Base-by-base conservation (phyloP, 1,140 invertebrate species). In the Oreohelix idahoensis region DNA sequence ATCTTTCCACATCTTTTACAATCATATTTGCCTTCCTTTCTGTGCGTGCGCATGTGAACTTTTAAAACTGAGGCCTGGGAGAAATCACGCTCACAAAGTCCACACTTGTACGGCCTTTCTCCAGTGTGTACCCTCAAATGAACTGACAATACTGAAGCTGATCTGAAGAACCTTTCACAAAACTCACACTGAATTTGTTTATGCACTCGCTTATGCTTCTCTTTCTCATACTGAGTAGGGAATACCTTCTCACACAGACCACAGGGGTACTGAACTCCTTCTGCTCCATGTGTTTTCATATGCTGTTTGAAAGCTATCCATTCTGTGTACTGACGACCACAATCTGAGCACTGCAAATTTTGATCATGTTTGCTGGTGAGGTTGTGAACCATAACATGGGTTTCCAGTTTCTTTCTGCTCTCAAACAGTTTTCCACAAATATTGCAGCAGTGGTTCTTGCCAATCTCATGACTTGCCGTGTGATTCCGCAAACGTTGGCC, bases 261-360 rank as follows among this genome's bases (percentile, higher is more conserved):
- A 85, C 84, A 85, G n/a, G 81, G 84, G 51, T 85, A 85, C 51
- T 83, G 82, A 45, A 85, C 84, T 10, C 84, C 84, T 32, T 85
- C 84, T 32, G 84, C 79, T 5, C 84, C 84, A 58, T 85, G 84
- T 17, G 84, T 85, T 69, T 85, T 85, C 84, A 85, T 85, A 38
- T 85, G 84, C 78, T 85, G 84, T 49, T 85, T 85, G 71, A 85
- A 85, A 8, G 84, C 84, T 49, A 79, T 79, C 84, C 84, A 85
- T 36, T 85, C 81, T 23, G 78, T 73, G 51, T 85, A 85, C 58
- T 83, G 69, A n/a, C 79, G 80, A 35, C 81, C 84, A 77, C 84
- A 85, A 73, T 85, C 84, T 29, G 80, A 75, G 76, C 84, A 85
- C n/a, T 73, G 49, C 29, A 83, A 71, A 69, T 78, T 69, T 42